Base-by-base conservation (phyloP, 1,140 invertebrate genomes). In the Trachymyrmex cornetzi region DNA sequence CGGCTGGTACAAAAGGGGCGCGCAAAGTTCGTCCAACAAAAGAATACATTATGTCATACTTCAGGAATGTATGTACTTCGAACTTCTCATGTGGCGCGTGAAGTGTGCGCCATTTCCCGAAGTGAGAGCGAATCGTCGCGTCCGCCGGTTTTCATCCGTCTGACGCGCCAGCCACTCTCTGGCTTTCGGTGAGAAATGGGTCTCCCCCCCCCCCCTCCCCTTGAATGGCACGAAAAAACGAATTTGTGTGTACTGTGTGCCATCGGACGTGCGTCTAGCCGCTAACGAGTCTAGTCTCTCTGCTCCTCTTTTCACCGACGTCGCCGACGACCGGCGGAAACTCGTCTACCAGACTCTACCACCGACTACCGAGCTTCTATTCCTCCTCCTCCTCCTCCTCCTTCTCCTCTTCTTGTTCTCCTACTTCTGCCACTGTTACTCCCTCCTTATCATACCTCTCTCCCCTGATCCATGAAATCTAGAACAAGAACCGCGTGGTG, bases 401-500 rank as follows among this genome's bases (percentile, higher is more conserved):
- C n/a, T 75, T 34, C 5, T 59, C 24, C 16, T 50, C 66, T 72
- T 79, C 7, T 59, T 19, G 34, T 55, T 57, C 69, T 57, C 50
- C 66, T 64, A 59, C 66, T 67, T 53, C 44, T 87, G 50, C 66
- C 75, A 72, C 77, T 74, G 48, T 67, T 71, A 71, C 82, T 77
- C 50, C 59, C 88, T 81, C 64, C 90, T 91, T 91, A 84, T 88
- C 85, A 82, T 69, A 72, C 88, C 90, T 87, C 90, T 86, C 90
- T 87, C 88, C 71, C 90, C 77, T 72, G 85, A 80, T 86, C 77
- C 86, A 77, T 91, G 85, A 91, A 89, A 91, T 91, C 87, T 89
- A 81, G 90, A 90, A 91, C 89, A 91, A 91, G 87, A 91, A 91
- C 90, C 87, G 74, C 88, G 87, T 87, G 86, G 86, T 80, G 67